Evolutionary conservation across 2,113 vertebrate species (phyloP).

Genomic region (Collichthys lucidus): DNA sequence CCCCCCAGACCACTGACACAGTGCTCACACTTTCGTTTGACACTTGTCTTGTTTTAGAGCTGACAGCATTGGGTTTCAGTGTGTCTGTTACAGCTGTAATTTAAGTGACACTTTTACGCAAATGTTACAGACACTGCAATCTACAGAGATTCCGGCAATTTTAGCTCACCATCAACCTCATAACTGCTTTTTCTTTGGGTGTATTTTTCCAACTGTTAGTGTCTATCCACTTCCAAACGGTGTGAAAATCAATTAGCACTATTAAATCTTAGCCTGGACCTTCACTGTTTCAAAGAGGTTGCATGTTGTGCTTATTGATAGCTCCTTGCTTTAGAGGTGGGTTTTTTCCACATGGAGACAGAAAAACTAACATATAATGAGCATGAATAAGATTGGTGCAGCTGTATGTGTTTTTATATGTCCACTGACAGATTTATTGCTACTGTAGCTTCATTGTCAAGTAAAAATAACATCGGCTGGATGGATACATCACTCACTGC

Average conservation of each 20-base stretch:
- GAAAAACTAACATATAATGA: neutral
- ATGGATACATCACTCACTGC: neutral
- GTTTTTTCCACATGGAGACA: neutral
- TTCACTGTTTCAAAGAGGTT: neutral
- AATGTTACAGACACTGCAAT: neutral
- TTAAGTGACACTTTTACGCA: conserved; percentile 12
- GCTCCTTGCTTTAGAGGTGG: neutral
- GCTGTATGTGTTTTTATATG: neutral
- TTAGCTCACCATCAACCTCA: neutral
- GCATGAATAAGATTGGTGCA: neutral
- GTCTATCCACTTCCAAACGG: neutral
- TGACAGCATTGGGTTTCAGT: neutral
- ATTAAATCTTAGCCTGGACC: neutral
- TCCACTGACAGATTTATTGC: no score
- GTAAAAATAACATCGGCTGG: neutral
- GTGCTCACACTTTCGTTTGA: conserved; percentile 27
- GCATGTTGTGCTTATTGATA: neutral
- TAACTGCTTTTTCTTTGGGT: neutral
- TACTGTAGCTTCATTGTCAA: no score
- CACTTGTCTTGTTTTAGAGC: conserved; percentile 36
- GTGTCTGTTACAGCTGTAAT: neutral
- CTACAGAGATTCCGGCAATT: neutral
- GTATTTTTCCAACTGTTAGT: neutral
- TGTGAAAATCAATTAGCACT: neutral
- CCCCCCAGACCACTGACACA: conserved; percentile 9